Conservation (phyloP, 2,113 vertebrate species). For the Rhinogobius similis region DNA sequence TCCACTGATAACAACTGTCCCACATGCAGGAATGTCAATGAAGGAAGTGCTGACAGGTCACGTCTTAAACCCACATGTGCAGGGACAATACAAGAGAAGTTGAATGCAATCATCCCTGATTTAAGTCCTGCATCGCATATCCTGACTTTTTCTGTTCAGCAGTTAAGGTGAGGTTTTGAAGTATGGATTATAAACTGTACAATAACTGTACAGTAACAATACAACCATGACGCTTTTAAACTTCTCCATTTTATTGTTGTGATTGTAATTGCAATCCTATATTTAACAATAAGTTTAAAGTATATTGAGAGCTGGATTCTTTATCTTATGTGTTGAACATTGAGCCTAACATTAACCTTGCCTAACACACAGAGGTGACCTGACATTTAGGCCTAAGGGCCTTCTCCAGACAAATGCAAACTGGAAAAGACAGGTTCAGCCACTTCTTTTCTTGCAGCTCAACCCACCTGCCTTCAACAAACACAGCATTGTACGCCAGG, state of each 20-base stretch:
- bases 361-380: conserved; percentile 4
- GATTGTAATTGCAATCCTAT: background rate
- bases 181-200: background rate
- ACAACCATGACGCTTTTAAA: background rate
- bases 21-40: conserved; percentile 15
- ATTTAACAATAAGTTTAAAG: background rate
- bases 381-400: conserved; percentile 17
- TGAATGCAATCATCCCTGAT: background rate
- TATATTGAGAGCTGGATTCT: background rate
- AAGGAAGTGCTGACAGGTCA: conserved; percentile 11
- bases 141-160: background rate
- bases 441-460: conserved; percentile 44
- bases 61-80: background rate
- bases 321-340: background rate
- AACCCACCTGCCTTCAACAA: conserved; percentile 37
- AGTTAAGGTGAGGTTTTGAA: background rate
- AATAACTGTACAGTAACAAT: background rate
- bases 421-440: conserved; percentile 52
- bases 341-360: background rate
- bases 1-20: conserved; percentile 6
- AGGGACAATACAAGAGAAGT: background rate
- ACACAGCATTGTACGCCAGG: conserved; percentile 41
- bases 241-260: background rate
- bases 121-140: too few species aligned
- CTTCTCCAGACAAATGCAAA: background rate